Evolutionary conservation across 2,888 invertebrate genomes (phyloP).

Genomic region (Parochlus steinenii): DNA sequence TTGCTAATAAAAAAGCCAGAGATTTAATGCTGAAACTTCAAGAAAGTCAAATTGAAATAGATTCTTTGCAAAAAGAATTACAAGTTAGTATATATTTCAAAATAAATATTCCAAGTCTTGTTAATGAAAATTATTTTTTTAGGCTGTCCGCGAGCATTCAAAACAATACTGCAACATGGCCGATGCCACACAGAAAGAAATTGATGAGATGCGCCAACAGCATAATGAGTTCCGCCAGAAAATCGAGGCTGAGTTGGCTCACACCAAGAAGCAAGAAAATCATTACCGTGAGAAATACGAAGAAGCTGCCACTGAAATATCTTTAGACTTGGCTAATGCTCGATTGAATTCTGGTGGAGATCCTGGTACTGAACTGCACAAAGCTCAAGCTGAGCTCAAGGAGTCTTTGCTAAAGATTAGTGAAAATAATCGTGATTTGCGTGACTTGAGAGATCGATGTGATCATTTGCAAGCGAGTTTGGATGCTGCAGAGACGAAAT

Average conservation of each 20-base stretch:
- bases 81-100: constrained; percentile 20
- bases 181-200: constrained; percentile 62
- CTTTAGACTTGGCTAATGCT: constrained; percentile 49
- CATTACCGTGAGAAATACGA: constrained; percentile 44
- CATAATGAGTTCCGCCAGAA: constrained; percentile 40
- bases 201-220: constrained; percentile 43
- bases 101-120: too few species aligned
- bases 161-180: constrained; percentile 76
- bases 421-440: constrained; percentile 43
- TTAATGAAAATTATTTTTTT: too few species aligned
- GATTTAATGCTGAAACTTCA: constrained; percentile 50
- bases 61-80: constrained; percentile 53
- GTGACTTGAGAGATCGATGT: constrained; percentile 42
- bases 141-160: constrained; percentile 54
- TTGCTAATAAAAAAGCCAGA: constrained; percentile 46
- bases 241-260: constrained; percentile 39
- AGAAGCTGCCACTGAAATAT: constrained; percentile 51
- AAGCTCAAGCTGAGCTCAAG: constrained; percentile 45
- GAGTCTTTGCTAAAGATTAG: constrained; percentile 37
- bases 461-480: constrained; percentile 42
- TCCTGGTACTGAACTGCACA: constrained; percentile 38
- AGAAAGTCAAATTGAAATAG: constrained; percentile 45
- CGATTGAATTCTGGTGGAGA: constrained; percentile 33
- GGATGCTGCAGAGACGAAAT: constrained; percentile 58
- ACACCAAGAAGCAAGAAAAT: constrained; percentile 26